phyloP scores from a whole-genome alignment of 2,113 vertebrate species.

The Rynchops niger region DNA sequence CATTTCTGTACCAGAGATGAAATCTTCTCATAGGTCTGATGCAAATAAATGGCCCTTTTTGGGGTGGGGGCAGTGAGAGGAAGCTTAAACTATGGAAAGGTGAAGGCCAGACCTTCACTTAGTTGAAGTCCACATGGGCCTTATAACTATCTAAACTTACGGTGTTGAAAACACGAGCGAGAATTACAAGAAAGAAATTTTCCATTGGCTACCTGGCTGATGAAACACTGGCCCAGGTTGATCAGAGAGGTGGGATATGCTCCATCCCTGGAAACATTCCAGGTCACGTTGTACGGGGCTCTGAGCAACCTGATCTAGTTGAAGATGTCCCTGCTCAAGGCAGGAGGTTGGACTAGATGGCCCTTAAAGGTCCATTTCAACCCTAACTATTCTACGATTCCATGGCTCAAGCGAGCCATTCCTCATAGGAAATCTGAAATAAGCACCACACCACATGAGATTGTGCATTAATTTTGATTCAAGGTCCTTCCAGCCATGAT shows the following conservation, averaged over 20 bases:
- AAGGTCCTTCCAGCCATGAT: not conserved
- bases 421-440: not conserved
- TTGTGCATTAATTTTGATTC: accelerated
- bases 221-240: not conserved
- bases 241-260: not conserved
- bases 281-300: not conserved
- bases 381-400: not conserved
- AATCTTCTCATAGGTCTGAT: not conserved
- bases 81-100: not conserved
- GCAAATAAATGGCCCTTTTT: not conserved
- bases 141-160: not conserved
- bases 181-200: not conserved
- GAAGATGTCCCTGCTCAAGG: not conserved
- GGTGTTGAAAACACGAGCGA: not conserved
- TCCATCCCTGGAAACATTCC: not conserved
- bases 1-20: not conserved
- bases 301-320: not conserved
- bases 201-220: too few species aligned
- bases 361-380: not conserved
- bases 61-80: not conserved
- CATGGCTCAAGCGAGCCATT: not conserved
- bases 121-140: not conserved
- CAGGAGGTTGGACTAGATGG: not conserved
- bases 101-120: accelerated
- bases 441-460: not conserved